Percentiles rank a stretch among this genome's conserved stretches.
phyloP scores from a whole-genome alignment of 2,888 invertebrate genomes.

The Rhopalosiphum nymphaeae region DNA sequence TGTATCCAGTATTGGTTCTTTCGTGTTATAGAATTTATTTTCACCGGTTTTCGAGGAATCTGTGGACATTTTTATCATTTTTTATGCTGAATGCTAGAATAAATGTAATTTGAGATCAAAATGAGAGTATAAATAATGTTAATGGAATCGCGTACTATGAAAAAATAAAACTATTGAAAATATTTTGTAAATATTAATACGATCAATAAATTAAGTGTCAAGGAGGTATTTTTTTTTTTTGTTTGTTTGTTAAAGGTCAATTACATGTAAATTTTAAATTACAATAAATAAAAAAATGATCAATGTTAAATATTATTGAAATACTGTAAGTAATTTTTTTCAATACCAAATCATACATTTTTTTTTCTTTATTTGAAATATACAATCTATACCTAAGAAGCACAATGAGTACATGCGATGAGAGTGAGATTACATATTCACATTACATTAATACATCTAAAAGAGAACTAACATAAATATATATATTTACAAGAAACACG shows the following conservation, averaged over 20 bases:
- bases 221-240: background rate
- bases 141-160: background rate
- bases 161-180: background rate
- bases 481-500: too few relatives aligned
- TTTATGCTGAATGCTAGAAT: background rate
- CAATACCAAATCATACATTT: background rate
- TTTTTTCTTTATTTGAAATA: too few relatives aligned
- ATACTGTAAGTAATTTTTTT: background rate
- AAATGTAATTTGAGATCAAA: background rate
- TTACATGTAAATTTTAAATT: background rate
- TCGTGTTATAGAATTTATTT: background rate
- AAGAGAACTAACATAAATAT: too few relatives aligned
- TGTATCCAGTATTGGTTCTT: background rate
- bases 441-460: too few relatives aligned
- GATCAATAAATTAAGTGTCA: background rate
- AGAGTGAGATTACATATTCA: too few relatives aligned
- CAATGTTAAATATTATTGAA: slow-evolving; percentile 13
- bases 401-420: too few relatives aligned
- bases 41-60: background rate
- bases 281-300: background rate
- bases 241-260: background rate
- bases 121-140: background rate
- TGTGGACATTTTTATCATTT: background rate
- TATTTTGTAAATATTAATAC: background rate
- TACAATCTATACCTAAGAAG: too few relatives aligned